Evolutionary conservation across 1,140 invertebrate genomes (phyloP).

Genomic region (Euwallacea similis): DNA sequence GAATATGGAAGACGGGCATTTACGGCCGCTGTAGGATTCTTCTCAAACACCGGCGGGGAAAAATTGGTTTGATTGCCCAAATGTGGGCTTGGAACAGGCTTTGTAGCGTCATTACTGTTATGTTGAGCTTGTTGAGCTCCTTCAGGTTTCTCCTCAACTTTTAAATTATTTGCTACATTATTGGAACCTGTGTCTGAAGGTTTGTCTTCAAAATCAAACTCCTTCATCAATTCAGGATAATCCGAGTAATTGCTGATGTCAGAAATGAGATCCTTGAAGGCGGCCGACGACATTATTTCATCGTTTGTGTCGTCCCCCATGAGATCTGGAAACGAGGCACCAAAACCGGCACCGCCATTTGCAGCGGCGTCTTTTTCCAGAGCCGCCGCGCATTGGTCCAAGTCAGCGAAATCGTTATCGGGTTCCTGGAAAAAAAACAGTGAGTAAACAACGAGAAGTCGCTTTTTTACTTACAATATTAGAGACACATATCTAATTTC

Average conservation of each 20-base stretch:
- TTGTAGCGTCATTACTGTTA: constrained; percentile 38
- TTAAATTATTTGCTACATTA: background rate
- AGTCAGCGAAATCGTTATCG: constrained; percentile 79
- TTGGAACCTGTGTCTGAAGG: constrained; percentile 8
- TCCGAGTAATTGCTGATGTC: constrained; percentile 83
- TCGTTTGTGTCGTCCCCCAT: constrained; percentile 81
- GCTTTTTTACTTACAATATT: too few species aligned
- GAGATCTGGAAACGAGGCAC: constrained; percentile 76
- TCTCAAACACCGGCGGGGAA: constrained; percentile 55
- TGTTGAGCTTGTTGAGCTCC: constrained; percentile 4
- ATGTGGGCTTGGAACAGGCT: constrained; percentile 44
- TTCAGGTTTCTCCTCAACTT: constrained; percentile 54
- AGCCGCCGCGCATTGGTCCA: constrained; percentile 77
- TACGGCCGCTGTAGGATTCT: constrained; percentile 45
- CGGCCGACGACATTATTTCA: constrained; percentile 77
- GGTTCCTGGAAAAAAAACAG: constrained; percentile 61
- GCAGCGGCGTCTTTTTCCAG: constrained; percentile 77
- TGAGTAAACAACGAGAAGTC: too few species aligned
- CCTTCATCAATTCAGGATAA: constrained; percentile 80
- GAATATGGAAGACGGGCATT: constrained; percentile 54
- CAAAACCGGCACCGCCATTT: constrained; percentile 70
- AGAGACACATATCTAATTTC: too few species aligned
- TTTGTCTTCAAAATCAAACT: constrained; percentile 72
- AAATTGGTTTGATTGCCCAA: constrained; percentile 55
- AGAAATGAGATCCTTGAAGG: constrained; percentile 85